Evolutionary conservation across 2,113 vertebrate species (phyloP), one percentile per base, ranked within the genome.

Genomic region (Oreotrochilus melanogaster): DNA sequence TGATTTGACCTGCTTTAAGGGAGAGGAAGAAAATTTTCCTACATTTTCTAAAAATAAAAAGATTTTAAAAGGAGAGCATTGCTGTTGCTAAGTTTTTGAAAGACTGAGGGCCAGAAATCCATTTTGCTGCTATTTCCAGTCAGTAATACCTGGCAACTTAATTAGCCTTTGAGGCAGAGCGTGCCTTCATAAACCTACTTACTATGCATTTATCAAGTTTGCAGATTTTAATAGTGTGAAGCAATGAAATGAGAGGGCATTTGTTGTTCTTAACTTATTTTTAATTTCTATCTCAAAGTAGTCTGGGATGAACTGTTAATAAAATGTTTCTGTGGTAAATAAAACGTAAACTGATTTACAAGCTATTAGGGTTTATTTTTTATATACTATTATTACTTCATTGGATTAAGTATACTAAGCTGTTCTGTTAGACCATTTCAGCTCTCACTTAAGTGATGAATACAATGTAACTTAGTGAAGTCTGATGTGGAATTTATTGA

Each of bases 21-120:
- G 28, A 56, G 39, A 76, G 50, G 48, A 60, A 78, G 24, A 5
- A 47, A 30, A 10, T 67, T 90, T 81, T 66, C 22, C 39, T 47
- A 14, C 5, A 8, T 85, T 76, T 93, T 81, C 8, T 61, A 66
- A 80, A 88, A 66, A 6, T 24, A 24, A 22, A 45, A 45, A 35
- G 2, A 17, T 57, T 90, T 92, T 69, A 7, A n/a, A 76, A 79
- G 21, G 24, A 76, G 25, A 48, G 13, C 24, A 51, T 45, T 72
- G 48, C 28, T 35, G 0, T 73, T 86, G 54, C 23, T 69, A 35
- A 50, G 16, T 53, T 67, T 71, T 93, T 72, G 28, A 60, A 93
- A 69, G 67, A 50, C 10, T 0, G 0, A 50, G 30, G 43, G 18
- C n/a, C 15, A 50, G 39, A 42, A 4, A 0, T 86, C 39, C 60